Evolutionary conservation across 2,888 invertebrate genomes (phyloP), one percentile per base, ranked within the genome.

Genomic region (Plagiodera versicolora): DNA sequence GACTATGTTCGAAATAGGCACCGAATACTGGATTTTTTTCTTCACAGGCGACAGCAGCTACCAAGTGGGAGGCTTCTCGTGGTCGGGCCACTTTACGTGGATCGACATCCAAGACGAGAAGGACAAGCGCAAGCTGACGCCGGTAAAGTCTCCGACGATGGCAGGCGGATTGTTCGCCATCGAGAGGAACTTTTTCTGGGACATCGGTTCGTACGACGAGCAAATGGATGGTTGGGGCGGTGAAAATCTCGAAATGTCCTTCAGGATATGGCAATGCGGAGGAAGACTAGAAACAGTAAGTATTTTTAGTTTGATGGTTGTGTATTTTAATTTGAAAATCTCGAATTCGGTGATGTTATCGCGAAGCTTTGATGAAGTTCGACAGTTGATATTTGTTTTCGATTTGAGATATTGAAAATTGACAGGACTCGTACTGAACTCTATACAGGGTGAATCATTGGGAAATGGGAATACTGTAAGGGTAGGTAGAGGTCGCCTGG

Each of bases 181-280:
- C 55, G 89, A 94, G 71, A 85, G 94, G 55, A 86, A 90, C 56
- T 98, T 94, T 81, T 98, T 96, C 82, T 98, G 96, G 92, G 92
- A 97, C 80, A 77, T 80, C 3, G 95, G 95, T n/a, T 92, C 94
- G 2, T 98, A 98, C 77, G 98, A 98, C 78, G 90, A 93, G 70
- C 94, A 90, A 67, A 98, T 98, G 98, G 94, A 95, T 65, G 94
- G 95, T 67, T 95, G 96, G 95, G 96, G 96, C 45, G 96, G 96
- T 0, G 98, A 98, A 83, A 98, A 98, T 81, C 84, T 98, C 30
- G 98, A 98, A 83, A 95, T 98, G 87, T 96, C 95, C 16, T 98
- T 98, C 79, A 84, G 98, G 77, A 92, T 95, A 72, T 89, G 91
- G 89, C 86, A 87, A 73, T 89, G 96, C 78, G 98, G 98, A 5